Percentiles rank a stretch among this genome's conserved stretches.
phyloP scores from a whole-genome alignment of 2,888 invertebrate genomes.

The Meteorus colon region DNA sequence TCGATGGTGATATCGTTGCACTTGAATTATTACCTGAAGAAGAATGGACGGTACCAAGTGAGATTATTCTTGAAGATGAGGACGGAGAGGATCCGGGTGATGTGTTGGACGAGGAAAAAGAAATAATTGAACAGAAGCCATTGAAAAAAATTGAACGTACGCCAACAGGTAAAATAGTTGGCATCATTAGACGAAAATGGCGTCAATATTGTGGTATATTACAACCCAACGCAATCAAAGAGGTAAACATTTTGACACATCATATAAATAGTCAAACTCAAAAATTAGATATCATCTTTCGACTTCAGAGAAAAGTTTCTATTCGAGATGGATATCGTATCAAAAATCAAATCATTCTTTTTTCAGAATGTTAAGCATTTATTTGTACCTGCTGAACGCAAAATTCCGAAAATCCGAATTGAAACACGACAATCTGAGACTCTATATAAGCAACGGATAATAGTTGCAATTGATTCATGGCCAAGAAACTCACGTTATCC shows the following conservation, averaged over 20 bases:
- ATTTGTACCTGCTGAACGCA: conserved; percentile 94
- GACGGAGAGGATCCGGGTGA: conserved; percentile 81
- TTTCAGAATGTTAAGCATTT: conserved; percentile 80
- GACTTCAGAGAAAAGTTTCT: conserved; percentile 22
- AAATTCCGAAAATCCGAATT: conserved; percentile 95
- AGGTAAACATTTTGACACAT: conserved; percentile 65
- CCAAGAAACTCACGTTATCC: conserved; percentile 94
- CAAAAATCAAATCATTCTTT: conserved; percentile 44
- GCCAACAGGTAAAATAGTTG: conserved; percentile 90
- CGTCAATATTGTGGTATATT: conserved; percentile 98
- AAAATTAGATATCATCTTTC: conserved; percentile 5
- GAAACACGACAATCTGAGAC: conserved; percentile 93
- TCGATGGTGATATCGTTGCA: conserved; percentile 96
- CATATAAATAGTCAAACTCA: background rate
- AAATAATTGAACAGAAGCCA: conserved; percentile 61
- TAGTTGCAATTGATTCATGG: conserved; percentile 98
- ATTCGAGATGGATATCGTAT: conserved; percentile 32
- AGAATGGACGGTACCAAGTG: conserved; percentile 94
- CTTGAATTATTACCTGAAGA: conserved; percentile 90
- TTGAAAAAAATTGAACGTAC: conserved; percentile 58
- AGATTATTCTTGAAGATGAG: conserved; percentile 86
- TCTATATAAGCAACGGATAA: conserved; percentile 88
- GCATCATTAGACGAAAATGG: conserved; percentile 97
- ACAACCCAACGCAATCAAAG: conserved; percentile 83
- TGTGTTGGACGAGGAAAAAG: conserved; percentile 78